A percentile compares a stretch with the other conserved stretches of the same genome.
Conservation (phyloP, 2,797 vertebrate species). For the Enoplosus armatus region DNA sequence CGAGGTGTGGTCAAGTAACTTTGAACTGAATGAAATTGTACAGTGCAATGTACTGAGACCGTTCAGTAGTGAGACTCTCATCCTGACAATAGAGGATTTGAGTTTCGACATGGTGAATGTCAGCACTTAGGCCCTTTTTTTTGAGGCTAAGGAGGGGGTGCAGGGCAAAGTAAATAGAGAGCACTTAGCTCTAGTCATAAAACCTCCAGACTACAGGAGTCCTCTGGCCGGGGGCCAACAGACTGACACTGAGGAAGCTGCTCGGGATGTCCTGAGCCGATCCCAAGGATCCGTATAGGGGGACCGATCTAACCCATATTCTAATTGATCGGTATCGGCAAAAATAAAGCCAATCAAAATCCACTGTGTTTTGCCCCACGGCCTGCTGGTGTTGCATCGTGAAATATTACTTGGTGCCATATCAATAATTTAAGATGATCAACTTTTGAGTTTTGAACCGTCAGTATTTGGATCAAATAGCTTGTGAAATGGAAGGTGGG, state of each 20-base stretch:
- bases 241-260: constrained; percentile 28
- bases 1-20: neutral
- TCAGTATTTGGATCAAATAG: no score
- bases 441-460: no score
- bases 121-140: constrained; percentile 32
- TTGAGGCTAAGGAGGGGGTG: constrained; percentile 23
- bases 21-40: neutral
- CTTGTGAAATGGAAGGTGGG: no score
- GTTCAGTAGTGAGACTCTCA: neutral
- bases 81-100: constrained; percentile 17
- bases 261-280: neutral
- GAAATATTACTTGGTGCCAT: no score
- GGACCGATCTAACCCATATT: neutral
- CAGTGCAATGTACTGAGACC: neutral
- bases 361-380: no score
- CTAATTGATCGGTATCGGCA: neutral
- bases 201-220: constrained; percentile 49
- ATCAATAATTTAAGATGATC: no score
- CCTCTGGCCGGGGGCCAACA: constrained; percentile 50
- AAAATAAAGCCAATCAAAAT: no score
- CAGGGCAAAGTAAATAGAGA: constrained; percentile 67
- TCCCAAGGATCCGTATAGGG: neutral
- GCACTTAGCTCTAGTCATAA: constrained; percentile 68
- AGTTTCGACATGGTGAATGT: constrained; percentile 34
- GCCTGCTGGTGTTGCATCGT: no score